Conservation (phyloP, 1,140 invertebrate species). For the Chrysomallon squamiferum region DNA sequence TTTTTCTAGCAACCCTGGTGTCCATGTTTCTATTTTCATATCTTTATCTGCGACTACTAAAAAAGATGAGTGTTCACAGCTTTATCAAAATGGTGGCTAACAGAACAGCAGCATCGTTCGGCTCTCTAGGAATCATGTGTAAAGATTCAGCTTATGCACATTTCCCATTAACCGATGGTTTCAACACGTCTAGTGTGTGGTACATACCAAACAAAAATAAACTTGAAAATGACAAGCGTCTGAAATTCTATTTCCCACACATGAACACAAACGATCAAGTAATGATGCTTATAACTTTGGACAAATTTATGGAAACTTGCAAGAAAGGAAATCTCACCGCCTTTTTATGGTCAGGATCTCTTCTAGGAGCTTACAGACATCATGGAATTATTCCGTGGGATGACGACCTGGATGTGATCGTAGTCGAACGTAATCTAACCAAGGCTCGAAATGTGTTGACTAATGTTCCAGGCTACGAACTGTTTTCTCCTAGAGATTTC, state of each 20-base stretch:
- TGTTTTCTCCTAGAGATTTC: constrained; percentile 10
- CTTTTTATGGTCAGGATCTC: constrained; percentile 33
- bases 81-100: too few species aligned
- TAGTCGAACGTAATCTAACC: constrained; percentile 18
- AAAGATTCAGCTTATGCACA: too few species aligned
- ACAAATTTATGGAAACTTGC: constrained; percentile 11
- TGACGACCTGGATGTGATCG: constrained; percentile 40
- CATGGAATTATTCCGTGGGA: constrained; percentile 44
- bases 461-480: constrained; percentile 1
- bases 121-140: too few species aligned
- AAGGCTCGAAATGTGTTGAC: constrained; percentile 1
- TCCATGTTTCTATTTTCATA: too few species aligned
- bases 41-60: too few species aligned
- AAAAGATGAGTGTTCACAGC: too few species aligned
- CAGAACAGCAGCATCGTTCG: too few species aligned
- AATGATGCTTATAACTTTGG: constrained; percentile 1
- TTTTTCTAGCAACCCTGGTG: too few species aligned
- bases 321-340: constrained; percentile 21
- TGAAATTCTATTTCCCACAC: not conserved
- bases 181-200: too few species aligned
- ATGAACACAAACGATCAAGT: not conserved
- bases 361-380: constrained; percentile 40
- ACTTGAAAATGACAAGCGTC: constrained; percentile 11
- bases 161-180: too few species aligned
- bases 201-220: too few species aligned